These are phyloP conservation scores for Echeneis naucrates DNA, from an alignment of 2,797 vertebrate species.

Conservation along the genomic window DNA sequence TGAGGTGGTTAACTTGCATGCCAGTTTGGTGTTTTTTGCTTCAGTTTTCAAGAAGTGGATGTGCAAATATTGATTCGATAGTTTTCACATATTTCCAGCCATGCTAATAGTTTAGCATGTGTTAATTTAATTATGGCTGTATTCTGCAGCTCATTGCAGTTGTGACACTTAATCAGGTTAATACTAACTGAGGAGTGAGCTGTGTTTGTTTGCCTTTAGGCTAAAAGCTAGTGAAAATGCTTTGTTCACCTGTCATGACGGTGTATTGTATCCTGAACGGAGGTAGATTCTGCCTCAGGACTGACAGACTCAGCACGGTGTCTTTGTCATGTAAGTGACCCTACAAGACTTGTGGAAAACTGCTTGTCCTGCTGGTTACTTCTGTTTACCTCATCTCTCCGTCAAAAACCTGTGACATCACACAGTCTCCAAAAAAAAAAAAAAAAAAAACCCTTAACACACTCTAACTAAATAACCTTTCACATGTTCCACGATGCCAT, in stretches of 20 bases:
- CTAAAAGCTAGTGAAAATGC: constrained; percentile 69
- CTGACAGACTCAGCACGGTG: constrained; percentile 63
- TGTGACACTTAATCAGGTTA: constrained; percentile 69
- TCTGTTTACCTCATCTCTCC: constrained; percentile 58
- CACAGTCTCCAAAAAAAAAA: constrained; percentile 24
- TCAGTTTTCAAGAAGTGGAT: constrained; percentile 36
- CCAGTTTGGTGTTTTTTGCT: constrained; percentile 45
- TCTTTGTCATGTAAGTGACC: constrained; percentile 70
- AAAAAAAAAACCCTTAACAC: constrained; percentile 4
- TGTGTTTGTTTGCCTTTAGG: constrained; percentile 73
- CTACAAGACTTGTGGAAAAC: constrained; percentile 44
- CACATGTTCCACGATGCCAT: constrained; percentile 3
- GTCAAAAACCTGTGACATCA: constrained; percentile 47
- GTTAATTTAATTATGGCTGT: constrained; percentile 60
- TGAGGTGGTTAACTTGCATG: constrained; percentile 39
- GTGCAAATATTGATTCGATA: constrained; percentile 63
- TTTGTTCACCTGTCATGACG: constrained; percentile 73
- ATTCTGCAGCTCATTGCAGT: constrained; percentile 73
- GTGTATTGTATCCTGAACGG: constrained; percentile 37
- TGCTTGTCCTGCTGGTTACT: constrained; percentile 63
- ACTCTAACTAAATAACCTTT: constrained; percentile 8
- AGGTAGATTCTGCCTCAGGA: constrained; percentile 64
- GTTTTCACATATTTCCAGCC: constrained; percentile 63
- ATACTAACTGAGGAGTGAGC: constrained; percentile 68
- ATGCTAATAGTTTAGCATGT: constrained; percentile 55